A percentile compares a stretch with the other conserved stretches of the same genome.
Evolutionary conservation across 1,140 invertebrate species (phyloP).

Genomic region (Gyrodactylus salaris): DNA sequence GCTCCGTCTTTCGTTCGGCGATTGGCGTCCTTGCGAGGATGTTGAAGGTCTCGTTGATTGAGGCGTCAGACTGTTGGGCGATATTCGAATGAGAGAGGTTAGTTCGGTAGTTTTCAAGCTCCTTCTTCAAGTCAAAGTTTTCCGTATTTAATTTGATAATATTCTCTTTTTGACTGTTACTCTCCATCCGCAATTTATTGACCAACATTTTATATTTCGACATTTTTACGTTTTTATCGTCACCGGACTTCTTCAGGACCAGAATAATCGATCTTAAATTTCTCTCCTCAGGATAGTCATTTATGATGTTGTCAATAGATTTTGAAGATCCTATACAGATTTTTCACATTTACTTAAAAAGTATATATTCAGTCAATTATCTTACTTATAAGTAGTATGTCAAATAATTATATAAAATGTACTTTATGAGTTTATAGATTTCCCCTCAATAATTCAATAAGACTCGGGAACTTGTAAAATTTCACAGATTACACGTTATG

Average conservation of each 20-base stretch:
- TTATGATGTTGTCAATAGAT: background rate
- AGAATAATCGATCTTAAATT: background rate
- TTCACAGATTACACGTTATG: too few relatives aligned
- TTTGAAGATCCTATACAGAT: too few relatives aligned
- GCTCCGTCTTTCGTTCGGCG: background rate
- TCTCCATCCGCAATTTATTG: background rate
- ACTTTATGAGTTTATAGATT: too few relatives aligned
- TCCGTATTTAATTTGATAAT: background rate
- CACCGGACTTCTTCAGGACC: background rate
- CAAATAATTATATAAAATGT: too few relatives aligned
- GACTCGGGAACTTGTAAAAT: too few relatives aligned
- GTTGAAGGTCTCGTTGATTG: background rate
- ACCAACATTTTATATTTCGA: background rate
- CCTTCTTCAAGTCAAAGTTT: background rate
- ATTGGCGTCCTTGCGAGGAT: background rate
- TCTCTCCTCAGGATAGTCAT: background rate
- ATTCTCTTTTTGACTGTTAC: background rate
- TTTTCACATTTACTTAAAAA: too few relatives aligned
- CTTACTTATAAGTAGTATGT: too few relatives aligned
- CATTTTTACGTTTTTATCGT: background rate
- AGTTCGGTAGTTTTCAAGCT: background rate
- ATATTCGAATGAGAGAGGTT: background rate
- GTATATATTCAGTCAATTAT: too few relatives aligned
- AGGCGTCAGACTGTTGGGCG: background rate
- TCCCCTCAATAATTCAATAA: too few relatives aligned